Base-by-base conservation (phyloP, 1,140 invertebrate species). In the Drosophila kepulauana region DNA sequence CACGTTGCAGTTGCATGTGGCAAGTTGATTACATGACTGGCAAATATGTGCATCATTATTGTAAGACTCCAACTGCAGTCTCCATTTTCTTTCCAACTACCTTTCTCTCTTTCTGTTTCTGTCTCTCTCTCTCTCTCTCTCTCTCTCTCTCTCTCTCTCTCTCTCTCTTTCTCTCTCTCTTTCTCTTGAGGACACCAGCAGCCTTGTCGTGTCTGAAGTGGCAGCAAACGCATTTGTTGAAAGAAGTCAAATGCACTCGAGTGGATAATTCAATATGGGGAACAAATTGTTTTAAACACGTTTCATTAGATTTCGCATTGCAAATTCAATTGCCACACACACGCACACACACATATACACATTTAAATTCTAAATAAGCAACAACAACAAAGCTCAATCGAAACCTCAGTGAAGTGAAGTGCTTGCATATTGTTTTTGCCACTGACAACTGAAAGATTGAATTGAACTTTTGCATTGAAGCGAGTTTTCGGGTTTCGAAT, bases 211-310 rank as follows among this genome's bases (percentile, higher is more conserved):
- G 45, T 46, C 13, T 56, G 33, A 38, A 56, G 33, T 56, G 30
- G 52, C 52, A 56, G 33, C 30, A 16, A 56, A 38, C 52, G 54
- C 54, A 38, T 57, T 41, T 57, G 54, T 41, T 41, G 56, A 59
- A 74, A 77, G 79, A 69, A 87, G 68, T 79, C 65, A 79, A 88
- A 74, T 73, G 81, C 85, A 81, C 51, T 79, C 85, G 71, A 75
- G 81, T 84, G 85, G 52, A 76, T 88, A 88, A 88, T 89, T 89
- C 78, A 85, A 88, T 89, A 89, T 89, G 88, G 85, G 72, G 75
- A 85, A 88, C 81, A 88, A 88, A 88, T 89, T 88, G 85, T 88
- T 88, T 88, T 85, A 79, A 88, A 79, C 85, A 88, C 81, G 85
- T 88, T 89, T 89, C 85, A 88, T 88, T 88, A 88, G 85, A 84